Evolutionary conservation across 2,113 vertebrate species (phyloP).

Genomic region (Corythoichthys haematopterus): DNA sequence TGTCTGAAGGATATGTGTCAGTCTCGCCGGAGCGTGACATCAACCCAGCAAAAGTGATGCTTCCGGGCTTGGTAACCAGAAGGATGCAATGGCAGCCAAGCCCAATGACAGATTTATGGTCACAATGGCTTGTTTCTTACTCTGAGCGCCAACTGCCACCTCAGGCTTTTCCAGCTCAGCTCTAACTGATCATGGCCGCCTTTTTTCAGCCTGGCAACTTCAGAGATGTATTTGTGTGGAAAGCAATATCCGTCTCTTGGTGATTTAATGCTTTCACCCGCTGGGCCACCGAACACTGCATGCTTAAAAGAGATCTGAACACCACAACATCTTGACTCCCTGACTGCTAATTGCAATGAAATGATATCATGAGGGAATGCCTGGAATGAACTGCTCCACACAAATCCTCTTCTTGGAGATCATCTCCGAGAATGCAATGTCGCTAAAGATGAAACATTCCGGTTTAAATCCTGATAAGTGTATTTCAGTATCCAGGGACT

Average conservation of each 20-base stretch:
- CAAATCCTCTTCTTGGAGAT: slow-evolving; percentile 7
- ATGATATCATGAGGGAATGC: slow-evolving; percentile 19
- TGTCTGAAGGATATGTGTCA: slow-evolving; percentile 35
- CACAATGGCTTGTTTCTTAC: slow-evolving; percentile 29
- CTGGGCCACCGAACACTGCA: neutral
- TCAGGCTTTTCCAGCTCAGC: slow-evolving; percentile 20
- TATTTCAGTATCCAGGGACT: neutral
- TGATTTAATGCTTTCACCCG: slow-evolving; percentile 32
- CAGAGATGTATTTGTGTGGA: slow-evolving; percentile 24
- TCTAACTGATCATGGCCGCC: slow-evolving; percentile 29
- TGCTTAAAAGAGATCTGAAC: slow-evolving; percentile 21
- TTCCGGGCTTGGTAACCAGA: slow-evolving; percentile 37
- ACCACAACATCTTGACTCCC: neutral
- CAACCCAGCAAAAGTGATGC: slow-evolving; percentile 41
- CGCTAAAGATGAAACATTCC: neutral
- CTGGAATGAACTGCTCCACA: slow-evolving; percentile 21
- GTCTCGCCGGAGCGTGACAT: slow-evolving; percentile 57
- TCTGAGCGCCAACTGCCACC: slow-evolving; percentile 36
- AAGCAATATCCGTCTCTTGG: slow-evolving; percentile 15
- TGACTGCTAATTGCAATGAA: slow-evolving; percentile 29
- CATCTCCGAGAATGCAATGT: neutral
- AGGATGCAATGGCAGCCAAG: slow-evolving; percentile 36
- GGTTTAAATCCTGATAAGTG: neutral
- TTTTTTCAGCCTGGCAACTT: slow-evolving; percentile 18
- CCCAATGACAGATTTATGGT: slow-evolving; percentile 49